Base-by-base conservation (phyloP, 92 coral and sea anemone genomes). In the Epizoanthus stellaris region DNA sequence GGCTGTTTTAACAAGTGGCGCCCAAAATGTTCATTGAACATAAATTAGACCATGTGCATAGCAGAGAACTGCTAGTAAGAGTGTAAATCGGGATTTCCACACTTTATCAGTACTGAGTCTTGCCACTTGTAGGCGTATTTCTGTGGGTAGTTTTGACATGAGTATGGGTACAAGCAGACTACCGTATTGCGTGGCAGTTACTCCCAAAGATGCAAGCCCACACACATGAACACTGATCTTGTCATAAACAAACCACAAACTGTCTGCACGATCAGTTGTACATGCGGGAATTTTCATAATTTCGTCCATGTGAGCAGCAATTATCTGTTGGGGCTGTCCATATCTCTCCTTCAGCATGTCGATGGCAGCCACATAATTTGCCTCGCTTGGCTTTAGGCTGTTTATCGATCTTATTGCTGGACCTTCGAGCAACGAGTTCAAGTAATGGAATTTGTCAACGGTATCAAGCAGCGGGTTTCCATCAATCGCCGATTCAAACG, bases 131-230 rank as follows among this genome's bases (percentile, higher is more conserved):
- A 91, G 6, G 2, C 89, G 70, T 13, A 87, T 85, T 45, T 91
- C 91, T 10, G 67, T 67, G 4, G 94, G 92, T 0, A 88, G 45
- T 17, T 91, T 91, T 2, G 87, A 58, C 92, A 80, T 88, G 1
- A 73, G 19, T 21, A 91, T 68, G 3, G 82, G 90, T 4, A 88
- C 77, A 3, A 89, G 70, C 58, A 91, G 47, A 45, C 91, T 91
- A 12, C 91, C 85, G 69, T 91, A 81, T 57, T 91, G 84, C 13
- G 82, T 85, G 2, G 91, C 0, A 8, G 91, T 71, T 0, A 91
- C 88, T 6, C 88, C 88, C 6, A 81, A 56, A 3, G 92, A 62
- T 0, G 83, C 49, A 56, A 91, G 47, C 14, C 94, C 92, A 12
- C 92, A 76, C 42, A 77, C 64, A 49, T 91, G 89, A 52, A 91